Percentiles rank a stretch among this genome's conserved stretches.
Conservation (phyloP, 2,888 invertebrate species). For the Ctenicera cuprea region DNA sequence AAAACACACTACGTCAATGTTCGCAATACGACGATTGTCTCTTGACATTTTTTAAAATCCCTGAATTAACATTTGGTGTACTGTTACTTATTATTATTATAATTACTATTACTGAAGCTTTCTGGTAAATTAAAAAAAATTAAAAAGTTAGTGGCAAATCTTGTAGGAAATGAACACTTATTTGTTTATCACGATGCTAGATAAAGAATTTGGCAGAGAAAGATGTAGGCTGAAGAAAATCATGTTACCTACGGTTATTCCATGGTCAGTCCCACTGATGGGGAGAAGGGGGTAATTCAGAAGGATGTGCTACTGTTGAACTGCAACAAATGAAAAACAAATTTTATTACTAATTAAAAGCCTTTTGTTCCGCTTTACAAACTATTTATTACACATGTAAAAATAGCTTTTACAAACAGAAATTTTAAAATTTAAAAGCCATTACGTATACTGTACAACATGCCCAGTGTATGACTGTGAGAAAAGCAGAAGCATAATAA, state of each 20-base stretch:
- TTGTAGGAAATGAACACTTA: constrained; percentile 53
- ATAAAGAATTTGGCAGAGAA: constrained; percentile 54
- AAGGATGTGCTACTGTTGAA: constrained; percentile 97
- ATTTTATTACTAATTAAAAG: not conserved
- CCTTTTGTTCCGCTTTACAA: not conserved
- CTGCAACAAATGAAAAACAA: constrained; percentile 77
- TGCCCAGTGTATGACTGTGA: constrained; percentile 32
- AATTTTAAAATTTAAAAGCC: too few species aligned
- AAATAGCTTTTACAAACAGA: too few species aligned
- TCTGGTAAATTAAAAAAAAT: constrained; percentile 38
- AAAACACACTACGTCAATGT: constrained; percentile 63
- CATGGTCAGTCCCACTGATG: constrained; percentile 97
- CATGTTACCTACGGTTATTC: constrained; percentile 68
- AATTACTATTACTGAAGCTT: constrained; percentile 33
- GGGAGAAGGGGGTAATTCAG: constrained; percentile 98
- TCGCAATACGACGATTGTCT: constrained; percentile 65
- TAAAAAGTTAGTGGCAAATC: constrained; percentile 29
- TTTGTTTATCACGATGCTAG: constrained; percentile 50
- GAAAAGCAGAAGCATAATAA: constrained; percentile 34
- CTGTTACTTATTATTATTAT: constrained; percentile 54
- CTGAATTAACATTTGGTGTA: constrained; percentile 72
- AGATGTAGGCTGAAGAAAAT: constrained; percentile 57
- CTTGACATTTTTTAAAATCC: constrained; percentile 64
- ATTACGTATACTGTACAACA: constrained; percentile 15
- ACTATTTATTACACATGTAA: too few species aligned